phyloP scores from a whole-genome alignment of 2,888 invertebrate genomes.

The Drosophila trichaetosa region DNA sequence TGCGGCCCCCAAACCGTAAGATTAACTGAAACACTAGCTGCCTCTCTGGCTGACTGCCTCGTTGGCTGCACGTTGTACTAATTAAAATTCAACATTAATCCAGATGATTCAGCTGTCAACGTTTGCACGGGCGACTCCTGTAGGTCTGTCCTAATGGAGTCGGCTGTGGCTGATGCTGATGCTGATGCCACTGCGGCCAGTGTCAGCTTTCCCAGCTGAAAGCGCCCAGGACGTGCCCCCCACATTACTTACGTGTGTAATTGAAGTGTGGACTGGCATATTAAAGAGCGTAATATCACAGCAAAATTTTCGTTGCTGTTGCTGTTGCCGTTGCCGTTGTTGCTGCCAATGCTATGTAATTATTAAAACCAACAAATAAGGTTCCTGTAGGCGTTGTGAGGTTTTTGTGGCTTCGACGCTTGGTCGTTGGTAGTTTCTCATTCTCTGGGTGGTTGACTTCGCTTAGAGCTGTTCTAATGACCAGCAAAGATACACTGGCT shows the following conservation, averaged over 20 bases:
- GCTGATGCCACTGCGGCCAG: slow-evolving; percentile 21
- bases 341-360: slow-evolving; percentile 67
- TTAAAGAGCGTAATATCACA: slow-evolving; percentile 64
- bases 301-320: slow-evolving; percentile 18
- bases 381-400: slow-evolving; percentile 58
- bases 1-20: slow-evolving; percentile 30
- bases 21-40: slow-evolving; percentile 39
- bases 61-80: slow-evolving; percentile 67
- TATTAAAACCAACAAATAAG: slow-evolving; percentile 82
- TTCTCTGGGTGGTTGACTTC: slow-evolving; percentile 42
- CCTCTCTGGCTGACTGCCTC: slow-evolving; percentile 12
- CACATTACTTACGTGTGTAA: slow-evolving; percentile 67
- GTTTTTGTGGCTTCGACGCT: slow-evolving; percentile 28
- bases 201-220: slow-evolving; percentile 28
- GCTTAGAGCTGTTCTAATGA: slow-evolving; percentile 47
- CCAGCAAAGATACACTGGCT: slow-evolving; percentile 13
- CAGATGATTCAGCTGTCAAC: slow-evolving; percentile 81
- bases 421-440: slow-evolving; percentile 14
- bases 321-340: slow-evolving; percentile 1
- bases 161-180: slow-evolving; percentile 20
- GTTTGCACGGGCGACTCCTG: slow-evolving; percentile 25
- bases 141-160: slow-evolving; percentile 38
- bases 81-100: slow-evolving; percentile 82
- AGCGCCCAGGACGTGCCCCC: slow-evolving; percentile 11
- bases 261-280: slow-evolving; percentile 75